These are phyloP conservation scores for Mus caroli DNA, from an alignment of 2,797 vertebrate species.

Conservation along the genomic window DNA sequence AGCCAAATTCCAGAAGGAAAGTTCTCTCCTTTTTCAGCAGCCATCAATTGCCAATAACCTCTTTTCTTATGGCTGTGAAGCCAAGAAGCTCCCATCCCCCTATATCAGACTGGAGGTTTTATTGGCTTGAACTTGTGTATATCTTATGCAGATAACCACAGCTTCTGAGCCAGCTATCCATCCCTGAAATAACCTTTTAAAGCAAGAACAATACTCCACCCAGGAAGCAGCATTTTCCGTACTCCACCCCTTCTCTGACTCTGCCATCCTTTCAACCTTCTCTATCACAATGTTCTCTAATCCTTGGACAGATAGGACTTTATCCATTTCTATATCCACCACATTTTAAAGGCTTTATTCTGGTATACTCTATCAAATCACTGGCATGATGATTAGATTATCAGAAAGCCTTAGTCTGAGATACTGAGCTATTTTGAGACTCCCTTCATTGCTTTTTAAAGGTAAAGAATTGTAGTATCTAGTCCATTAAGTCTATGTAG, in stretches of 20 bases:
- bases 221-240: no score
- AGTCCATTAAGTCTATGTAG: background rate
- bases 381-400: background rate
- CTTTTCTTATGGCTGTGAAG: rapidly evolving
- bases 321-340: background rate
- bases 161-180: background rate
- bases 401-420: background rate
- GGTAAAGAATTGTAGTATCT: background rate
- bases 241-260: background rate
- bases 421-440: background rate
- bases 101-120: background rate
- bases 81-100: background rate
- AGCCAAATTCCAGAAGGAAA: background rate
- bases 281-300: background rate
- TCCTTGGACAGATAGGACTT: background rate
- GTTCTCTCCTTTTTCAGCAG: background rate
- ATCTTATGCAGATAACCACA: background rate
- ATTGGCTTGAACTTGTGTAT: background rate
- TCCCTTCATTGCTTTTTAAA: background rate
- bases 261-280: background rate
- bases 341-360: background rate
- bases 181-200: background rate
- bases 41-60: background rate
- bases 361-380: background rate
- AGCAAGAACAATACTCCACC: background rate